A percentile compares a stretch with the other conserved stretches of the same genome.
These are phyloP conservation scores for Gorsachius goisagi DNA, from an alignment of 2,113 vertebrate genomes.

Conservation along the genomic window DNA sequence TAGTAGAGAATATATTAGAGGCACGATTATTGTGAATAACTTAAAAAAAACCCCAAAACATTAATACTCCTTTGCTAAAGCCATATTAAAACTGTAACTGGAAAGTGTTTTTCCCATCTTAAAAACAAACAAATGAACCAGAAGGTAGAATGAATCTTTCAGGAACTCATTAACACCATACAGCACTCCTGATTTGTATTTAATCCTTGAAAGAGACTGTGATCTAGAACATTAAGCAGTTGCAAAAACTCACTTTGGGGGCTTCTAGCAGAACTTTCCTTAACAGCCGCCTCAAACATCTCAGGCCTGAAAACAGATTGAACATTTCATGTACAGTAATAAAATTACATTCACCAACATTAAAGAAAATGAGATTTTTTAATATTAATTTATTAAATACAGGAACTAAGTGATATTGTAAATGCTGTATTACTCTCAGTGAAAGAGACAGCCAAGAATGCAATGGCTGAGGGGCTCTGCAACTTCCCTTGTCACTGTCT, in stretches of 20 bases:
- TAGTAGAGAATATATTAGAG: background rate
- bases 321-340: background rate
- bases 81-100: background rate
- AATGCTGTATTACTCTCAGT: background rate
- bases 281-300: slow-evolving; percentile 75
- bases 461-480: background rate
- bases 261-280: slow-evolving; percentile 63
- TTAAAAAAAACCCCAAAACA: background rate
- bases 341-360: background rate
- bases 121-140: no score
- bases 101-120: background rate
- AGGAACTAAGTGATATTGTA: background rate
- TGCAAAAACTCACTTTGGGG: slow-evolving; percentile 71
- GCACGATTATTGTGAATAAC: background rate
- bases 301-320: slow-evolving; percentile 72
- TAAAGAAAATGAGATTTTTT: background rate
- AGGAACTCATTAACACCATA: background rate
- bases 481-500: background rate
- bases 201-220: background rate
- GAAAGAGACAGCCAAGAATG: background rate
- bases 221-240: background rate
- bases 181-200: background rate
- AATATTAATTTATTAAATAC: background rate
- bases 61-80: background rate
- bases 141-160: background rate